Base-by-base conservation (phyloP, 2,888 invertebrate genomes). In the Zonitis immaculata region DNA sequence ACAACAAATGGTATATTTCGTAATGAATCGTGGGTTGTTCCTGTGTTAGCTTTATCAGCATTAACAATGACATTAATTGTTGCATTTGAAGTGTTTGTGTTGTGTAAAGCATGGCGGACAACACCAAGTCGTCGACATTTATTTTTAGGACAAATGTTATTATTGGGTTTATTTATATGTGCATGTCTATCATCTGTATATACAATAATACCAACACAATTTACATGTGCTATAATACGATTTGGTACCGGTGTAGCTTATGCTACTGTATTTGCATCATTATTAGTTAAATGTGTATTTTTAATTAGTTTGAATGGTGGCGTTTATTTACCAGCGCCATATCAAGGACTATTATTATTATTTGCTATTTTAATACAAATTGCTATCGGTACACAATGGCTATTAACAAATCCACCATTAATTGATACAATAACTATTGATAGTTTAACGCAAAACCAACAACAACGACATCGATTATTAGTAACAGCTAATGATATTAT, bases 201-300 rank as follows among this genome's bases (percentile, higher is more conserved):
- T 57, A 86, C 91, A 2, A 86, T 89, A 7, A 83, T 88, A 27
- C 91, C 92, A 43, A 88, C 88, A 47, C 80, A 85, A 47, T 80
- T 90, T 51, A 88, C 90, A 16, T 94, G 93, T 69, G 90, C 89
- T 47, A 84, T 89, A 20, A 86, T 90, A 58, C 82, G 92, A 47
- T 86, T 92, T 65, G 90, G 89, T 39, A 86, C 89, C 42, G 93
- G 93, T 47, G 84, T 89, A 12, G 82, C 91, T 7, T 89, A 91
- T 65, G 88, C 92, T 48, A 81, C 95, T 51, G 89, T 94, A 55
- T 95, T 95, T 75, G 90, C 93, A 35, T 89, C 95, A 0, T 81
- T 96, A 46, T 82, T 96, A 65, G 95, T 95, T 60, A 95, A 96
- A 78, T 91, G 94, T 76, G 92, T 95, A 63, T 95, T 95, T 74